Evolutionary conservation across 2,888 invertebrate species (phyloP), one percentile per base, ranked within the genome.

Genomic region (Oscheius myriophilus): DNA sequence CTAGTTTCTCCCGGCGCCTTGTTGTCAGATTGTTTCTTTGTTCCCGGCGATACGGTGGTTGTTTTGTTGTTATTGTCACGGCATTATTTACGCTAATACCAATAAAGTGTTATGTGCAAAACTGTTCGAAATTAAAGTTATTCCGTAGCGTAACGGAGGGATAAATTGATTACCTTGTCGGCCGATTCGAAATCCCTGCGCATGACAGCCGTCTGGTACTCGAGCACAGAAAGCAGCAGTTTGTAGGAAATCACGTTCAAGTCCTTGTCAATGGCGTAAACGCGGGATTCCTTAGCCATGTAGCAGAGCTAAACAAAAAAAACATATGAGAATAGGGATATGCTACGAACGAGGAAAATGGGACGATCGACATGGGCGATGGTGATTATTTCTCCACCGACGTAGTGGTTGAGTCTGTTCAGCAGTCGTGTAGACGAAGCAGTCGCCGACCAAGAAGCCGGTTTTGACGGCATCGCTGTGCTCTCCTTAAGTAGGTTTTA

Each of bases 191-290:
- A 84, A 67, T 84, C 84, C 23, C 82, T 73, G 74, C 97, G 90
- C 97, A 99, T 98, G 33, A 98, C 97, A n/a, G 97, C 98, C 16
- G 98, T 98, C 89, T 98, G 98, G 88, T 99, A 98, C 88, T 98
- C 97, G 65, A 99, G 90, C 14, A 97, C 96, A 1, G 96, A 94
- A 53, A 97, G 89, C 71, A 96, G 90, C 59, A 91, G 87, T 45
- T 90, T 89, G 88, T 94, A 99, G 74, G 95, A 95, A 55, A 95
- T 93, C 1, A 96, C 92, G 84, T 95, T 95, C 72, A 98, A 89
- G 89, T 99, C 97, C 87, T 98, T 98, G 89, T 99, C 98, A 76
- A 95, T 94, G 58, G 98, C 90, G 88, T 97, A 99, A 53, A 98
- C 89, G 76, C 96, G 88, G 89, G 96, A 97, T 86, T 98, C 96